These are phyloP conservation scores for Dreissena rostriformis DNA, from an alignment of 1,140 invertebrate genomes.

Conservation along the genomic window DNA sequence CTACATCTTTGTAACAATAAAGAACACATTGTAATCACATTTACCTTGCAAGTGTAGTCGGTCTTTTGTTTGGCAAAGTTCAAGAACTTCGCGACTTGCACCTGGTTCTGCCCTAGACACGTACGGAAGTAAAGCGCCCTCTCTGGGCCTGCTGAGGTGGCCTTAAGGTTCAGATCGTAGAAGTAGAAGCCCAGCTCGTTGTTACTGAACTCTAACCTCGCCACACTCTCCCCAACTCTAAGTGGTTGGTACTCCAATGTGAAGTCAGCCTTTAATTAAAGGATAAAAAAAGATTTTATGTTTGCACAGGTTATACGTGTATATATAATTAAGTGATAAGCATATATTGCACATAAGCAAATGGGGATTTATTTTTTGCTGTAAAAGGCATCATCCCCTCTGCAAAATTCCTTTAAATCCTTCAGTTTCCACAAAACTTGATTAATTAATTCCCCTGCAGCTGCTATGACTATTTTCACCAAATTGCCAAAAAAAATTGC, in stretches of 20 bases:
- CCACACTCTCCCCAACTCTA: slow-evolving; percentile 75
- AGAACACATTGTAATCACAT: too few relatives aligned
- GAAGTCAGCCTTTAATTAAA: slow-evolving; percentile 73
- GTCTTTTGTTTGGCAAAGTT: slow-evolving; percentile 81
- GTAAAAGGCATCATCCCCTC: too few relatives aligned
- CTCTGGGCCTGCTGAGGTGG: slow-evolving; percentile 77
- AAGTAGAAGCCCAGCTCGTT: slow-evolving; percentile 79
- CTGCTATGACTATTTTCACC: too few relatives aligned
- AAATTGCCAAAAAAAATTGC: too few relatives aligned
- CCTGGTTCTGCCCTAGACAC: slow-evolving; percentile 75
- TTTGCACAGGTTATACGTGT: too few relatives aligned
- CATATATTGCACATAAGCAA: too few relatives aligned
- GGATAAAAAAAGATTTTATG: neutral
- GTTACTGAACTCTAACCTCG: slow-evolving; percentile 77
- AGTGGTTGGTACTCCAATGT: slow-evolving; percentile 81
- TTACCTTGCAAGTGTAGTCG: slow-evolving; percentile 81
- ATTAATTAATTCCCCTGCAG: too few relatives aligned
- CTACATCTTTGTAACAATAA: too few relatives aligned
- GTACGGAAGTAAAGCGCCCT: slow-evolving; percentile 79
- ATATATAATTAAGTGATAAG: too few relatives aligned
- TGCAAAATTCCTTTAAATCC: too few relatives aligned
- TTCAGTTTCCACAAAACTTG: too few relatives aligned
- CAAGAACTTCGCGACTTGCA: slow-evolving; percentile 77
- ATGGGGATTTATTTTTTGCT: too few relatives aligned
- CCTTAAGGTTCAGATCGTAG: slow-evolving; percentile 80